Evolutionary conservation across 30 jellyfish, hydroid and myxozoan genomes (phyloP).

Genomic region (Aurelia coerulea): DNA sequence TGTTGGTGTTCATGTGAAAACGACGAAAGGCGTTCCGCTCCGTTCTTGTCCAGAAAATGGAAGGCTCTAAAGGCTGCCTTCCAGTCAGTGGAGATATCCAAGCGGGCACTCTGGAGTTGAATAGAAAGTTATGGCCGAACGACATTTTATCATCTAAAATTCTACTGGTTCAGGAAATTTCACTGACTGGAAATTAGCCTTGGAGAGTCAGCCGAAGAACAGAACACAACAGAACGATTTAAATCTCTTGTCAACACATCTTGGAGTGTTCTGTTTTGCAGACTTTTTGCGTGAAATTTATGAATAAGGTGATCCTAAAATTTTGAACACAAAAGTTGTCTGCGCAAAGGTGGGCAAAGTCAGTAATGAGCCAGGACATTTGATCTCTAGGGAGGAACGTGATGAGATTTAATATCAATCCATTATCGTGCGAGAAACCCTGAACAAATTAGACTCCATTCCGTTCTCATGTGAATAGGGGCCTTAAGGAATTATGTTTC

Average conservation of each 20-base stretch:
- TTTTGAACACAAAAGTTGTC: background rate
- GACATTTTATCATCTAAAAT: too few relatives aligned
- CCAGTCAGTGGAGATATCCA: background rate
- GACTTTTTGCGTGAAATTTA: background rate
- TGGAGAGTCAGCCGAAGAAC: background rate
- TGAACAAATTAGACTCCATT: background rate
- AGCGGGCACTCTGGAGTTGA: background rate
- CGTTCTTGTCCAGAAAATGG: background rate
- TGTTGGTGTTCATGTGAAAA: background rate
- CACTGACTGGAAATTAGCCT: too few relatives aligned
- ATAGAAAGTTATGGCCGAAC: too few relatives aligned
- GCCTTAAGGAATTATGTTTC: background rate
- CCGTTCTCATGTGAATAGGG: constrained; percentile 4
- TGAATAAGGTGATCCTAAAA: background rate
- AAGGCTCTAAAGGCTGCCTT: background rate
- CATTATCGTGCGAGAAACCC: background rate
- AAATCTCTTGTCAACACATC: background rate
- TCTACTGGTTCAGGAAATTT: too few relatives aligned
- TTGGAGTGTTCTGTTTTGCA: background rate
- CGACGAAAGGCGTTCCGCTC: constrained; percentile 1
- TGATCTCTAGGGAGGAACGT: constrained; percentile 2
- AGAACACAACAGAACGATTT: background rate
- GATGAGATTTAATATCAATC: background rate
- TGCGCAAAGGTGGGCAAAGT: constrained; percentile 4
- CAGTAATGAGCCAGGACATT: background rate